Percentiles rank a stretch among this genome's conserved stretches.
These are phyloP conservation scores for Pteronura brasiliensis DNA, from an alignment of 2,113 vertebrate genomes.

Conservation along the genomic window DNA sequence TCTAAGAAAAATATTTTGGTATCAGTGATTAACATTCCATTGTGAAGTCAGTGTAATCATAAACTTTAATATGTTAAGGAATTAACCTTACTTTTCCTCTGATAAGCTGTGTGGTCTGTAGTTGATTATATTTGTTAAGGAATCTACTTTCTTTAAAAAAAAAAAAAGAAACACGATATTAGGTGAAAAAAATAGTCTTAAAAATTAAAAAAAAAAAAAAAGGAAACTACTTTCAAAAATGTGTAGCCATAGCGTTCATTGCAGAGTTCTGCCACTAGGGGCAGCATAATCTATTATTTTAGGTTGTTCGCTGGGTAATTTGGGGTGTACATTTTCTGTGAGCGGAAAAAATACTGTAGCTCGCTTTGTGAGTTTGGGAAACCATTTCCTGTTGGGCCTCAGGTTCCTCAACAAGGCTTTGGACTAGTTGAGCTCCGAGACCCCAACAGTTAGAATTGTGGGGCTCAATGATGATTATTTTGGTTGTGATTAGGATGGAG, in stretches of 20 bases:
- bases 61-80: slow-evolving; percentile 48
- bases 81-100: slow-evolving; percentile 42
- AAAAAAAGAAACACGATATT: too few relatives aligned
- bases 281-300: background rate
- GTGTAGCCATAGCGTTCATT: background rate
- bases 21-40: slow-evolving; percentile 16
- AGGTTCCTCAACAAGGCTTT: background rate
- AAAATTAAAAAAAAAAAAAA: too few relatives aligned
- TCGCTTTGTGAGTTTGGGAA: background rate
- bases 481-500: background rate
- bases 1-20: slow-evolving; percentile 39
- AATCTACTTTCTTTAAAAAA: background rate
- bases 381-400: background rate
- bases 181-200: too few relatives aligned
- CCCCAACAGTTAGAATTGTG: background rate
- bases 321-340: background rate
- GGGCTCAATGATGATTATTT: background rate
- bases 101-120: background rate
- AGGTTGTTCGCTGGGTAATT: background rate
- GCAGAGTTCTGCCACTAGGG: slow-evolving; percentile 10
- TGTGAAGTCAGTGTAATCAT: slow-evolving; percentile 44
- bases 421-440: background rate
- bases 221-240: background rate
- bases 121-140: slow-evolving; percentile 30
- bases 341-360: background rate